A percentile compares a stretch with the other conserved stretches of the same genome.
phyloP scores from a whole-genome alignment of 2,888 invertebrate species.

The Cheilosia vulpina region DNA sequence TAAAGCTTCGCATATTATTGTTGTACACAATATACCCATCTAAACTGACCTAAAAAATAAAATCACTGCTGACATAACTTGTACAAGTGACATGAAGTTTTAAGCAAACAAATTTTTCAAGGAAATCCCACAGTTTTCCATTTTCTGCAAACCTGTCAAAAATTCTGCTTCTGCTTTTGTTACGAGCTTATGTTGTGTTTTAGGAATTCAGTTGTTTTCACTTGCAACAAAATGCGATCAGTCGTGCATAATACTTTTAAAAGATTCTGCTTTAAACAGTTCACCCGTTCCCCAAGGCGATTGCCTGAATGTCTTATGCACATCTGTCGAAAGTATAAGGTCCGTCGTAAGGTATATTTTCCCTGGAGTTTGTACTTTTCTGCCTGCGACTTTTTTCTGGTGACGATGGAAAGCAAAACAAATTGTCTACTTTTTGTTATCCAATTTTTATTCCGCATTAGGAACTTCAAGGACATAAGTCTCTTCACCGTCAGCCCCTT shows the following conservation, averaged over 20 bases:
- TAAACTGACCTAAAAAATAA: neutral
- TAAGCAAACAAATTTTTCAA: neutral
- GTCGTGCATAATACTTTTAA: conserved; percentile 27
- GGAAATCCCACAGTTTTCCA: neutral
- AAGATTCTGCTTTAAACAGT: conserved; percentile 48
- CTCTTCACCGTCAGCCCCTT: neutral
- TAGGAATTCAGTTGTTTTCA: neutral
- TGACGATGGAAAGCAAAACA: conserved; percentile 3
- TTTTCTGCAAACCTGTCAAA: neutral
- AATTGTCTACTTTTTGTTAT: conserved; percentile 5
- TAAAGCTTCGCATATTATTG: neutral
- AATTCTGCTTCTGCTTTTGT: conserved; percentile 1
- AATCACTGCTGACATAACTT: neutral
- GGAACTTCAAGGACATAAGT: conserved; percentile 31
- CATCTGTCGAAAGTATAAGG: conserved; percentile 60
- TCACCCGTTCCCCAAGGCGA: conserved; percentile 26
- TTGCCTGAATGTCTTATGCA: conserved; percentile 53
- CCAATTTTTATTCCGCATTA: conserved; percentile 36
- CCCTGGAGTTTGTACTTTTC: conserved; percentile 17
- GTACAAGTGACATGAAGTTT: neutral
- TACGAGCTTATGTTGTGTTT: conserved; percentile 1
- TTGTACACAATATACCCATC: neutral
- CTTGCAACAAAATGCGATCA: conserved; percentile 42
- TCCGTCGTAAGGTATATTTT: conserved; percentile 34
- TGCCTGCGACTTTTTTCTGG: neutral